These are phyloP conservation scores for Dolichopus griseipennis DNA, from an alignment of 2,888 invertebrate genomes.

Conservation along the genomic window DNA sequence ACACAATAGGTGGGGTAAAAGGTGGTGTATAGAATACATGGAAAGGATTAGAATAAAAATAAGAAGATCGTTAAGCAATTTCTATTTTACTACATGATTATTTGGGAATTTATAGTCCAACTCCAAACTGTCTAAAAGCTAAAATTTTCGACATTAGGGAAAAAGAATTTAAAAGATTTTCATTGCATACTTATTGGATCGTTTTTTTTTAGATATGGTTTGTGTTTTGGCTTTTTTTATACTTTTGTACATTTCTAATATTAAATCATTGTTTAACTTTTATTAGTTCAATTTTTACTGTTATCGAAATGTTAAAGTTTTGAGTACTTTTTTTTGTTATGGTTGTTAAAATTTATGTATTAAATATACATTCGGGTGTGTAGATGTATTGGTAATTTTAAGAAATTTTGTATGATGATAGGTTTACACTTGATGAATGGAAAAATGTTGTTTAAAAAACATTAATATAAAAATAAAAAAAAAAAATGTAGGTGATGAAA, in stretches of 20 bases:
- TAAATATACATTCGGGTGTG: too few species aligned
- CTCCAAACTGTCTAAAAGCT: neutral
- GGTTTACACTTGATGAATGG: neutral
- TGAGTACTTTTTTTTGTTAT: neutral
- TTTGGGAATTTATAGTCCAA: neutral
- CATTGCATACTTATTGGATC: neutral
- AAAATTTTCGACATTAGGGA: too few species aligned
- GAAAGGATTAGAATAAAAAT: too few species aligned
- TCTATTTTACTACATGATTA: conserved; percentile 3
- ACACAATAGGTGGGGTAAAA: too few species aligned
- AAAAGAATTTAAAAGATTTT: too few species aligned
- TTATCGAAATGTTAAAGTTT: neutral
- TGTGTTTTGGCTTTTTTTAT: neutral
- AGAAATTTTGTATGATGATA: neutral
- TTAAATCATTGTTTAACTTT: conserved; percentile 2
- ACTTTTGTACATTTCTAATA: neutral
- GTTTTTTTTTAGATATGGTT: neutral
- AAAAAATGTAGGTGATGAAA: neutral
- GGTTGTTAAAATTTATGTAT: too few species aligned
- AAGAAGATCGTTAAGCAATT: neutral
- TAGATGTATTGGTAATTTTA: neutral
- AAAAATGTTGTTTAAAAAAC: neutral
- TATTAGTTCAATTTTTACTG: neutral
- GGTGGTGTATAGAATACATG: too few species aligned
- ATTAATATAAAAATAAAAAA: neutral